phyloP scores from a whole-genome alignment of 2,888 invertebrate species.

The Macrostomum cliftonense region DNA sequence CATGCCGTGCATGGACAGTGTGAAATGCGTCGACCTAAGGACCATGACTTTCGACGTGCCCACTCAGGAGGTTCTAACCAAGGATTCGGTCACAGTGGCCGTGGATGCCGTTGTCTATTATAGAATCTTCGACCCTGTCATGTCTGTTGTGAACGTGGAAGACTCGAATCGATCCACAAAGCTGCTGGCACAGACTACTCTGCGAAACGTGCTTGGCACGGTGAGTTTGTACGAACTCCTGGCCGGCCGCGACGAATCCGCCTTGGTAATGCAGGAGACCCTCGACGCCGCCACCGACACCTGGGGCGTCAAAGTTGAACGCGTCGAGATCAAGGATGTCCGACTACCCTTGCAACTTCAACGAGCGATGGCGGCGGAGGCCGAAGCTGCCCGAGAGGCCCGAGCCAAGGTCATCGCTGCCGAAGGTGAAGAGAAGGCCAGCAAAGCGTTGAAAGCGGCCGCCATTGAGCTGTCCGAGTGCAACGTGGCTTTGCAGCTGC shows the following conservation, averaged over 20 bases:
- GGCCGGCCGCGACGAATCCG: slow-evolving; percentile 27
- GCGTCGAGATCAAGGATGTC: slow-evolving; percentile 36
- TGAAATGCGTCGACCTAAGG: slow-evolving; percentile 14
- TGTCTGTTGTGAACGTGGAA: slow-evolving; percentile 31
- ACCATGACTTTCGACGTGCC: slow-evolving; percentile 16
- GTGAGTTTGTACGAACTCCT: slow-evolving; percentile 28
- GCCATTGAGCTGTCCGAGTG: slow-evolving; percentile 63
- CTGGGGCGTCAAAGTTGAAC: slow-evolving; percentile 40
- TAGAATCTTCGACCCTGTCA: slow-evolving; percentile 27
- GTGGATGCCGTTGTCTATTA: slow-evolving; percentile 35
- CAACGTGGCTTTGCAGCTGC: slow-evolving; percentile 55
- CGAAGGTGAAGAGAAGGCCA: slow-evolving; percentile 44
- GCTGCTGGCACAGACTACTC: slow-evolving; percentile 29
- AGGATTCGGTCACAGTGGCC: slow-evolving; percentile 31
- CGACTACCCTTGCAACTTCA: slow-evolving; percentile 29
- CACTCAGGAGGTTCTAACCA: slow-evolving; percentile 24
- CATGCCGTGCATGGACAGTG: slow-evolving; percentile 49
- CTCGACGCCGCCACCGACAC: slow-evolving; percentile 39
- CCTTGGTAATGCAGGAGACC: slow-evolving; percentile 26
- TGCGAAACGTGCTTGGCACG: slow-evolving; percentile 28
- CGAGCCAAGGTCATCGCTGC: slow-evolving; percentile 20
- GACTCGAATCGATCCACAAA: slow-evolving; percentile 27
- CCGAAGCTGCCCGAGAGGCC: slow-evolving; percentile 26
- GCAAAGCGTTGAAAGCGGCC: slow-evolving; percentile 63
- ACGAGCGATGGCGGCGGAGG: slow-evolving; percentile 34